These are phyloP conservation scores for Nephrocerus scutellatus DNA, from an alignment of 2,888 invertebrate species.

Conservation along the genomic window DNA sequence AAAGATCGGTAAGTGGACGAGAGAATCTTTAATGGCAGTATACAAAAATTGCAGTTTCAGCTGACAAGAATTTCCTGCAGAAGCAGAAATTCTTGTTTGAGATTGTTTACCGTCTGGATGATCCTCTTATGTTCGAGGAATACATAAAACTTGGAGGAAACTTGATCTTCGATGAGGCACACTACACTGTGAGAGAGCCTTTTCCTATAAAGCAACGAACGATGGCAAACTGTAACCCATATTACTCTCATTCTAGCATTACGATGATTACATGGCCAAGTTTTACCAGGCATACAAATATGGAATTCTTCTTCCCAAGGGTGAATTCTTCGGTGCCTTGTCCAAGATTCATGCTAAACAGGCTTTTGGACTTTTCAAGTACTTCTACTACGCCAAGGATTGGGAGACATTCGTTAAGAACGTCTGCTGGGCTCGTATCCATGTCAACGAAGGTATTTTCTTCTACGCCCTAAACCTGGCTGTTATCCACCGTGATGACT, in stretches of 20 bases:
- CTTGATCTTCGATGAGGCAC: slow-evolving; percentile 16
- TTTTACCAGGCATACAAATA: slow-evolving; percentile 35
- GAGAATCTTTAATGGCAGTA: background rate
- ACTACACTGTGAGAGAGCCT: slow-evolving; percentile 31
- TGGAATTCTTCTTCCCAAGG: slow-evolving; percentile 51
- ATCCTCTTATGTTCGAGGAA: slow-evolving; percentile 14
- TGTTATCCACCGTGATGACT: slow-evolving; percentile 57
- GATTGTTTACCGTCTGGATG: slow-evolving; percentile 8
- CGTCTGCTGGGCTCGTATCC: slow-evolving; percentile 59
- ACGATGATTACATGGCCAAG: slow-evolving; percentile 32
- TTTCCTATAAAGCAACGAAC: no score
- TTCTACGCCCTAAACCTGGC: slow-evolving; percentile 58
- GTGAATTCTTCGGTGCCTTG: slow-evolving; percentile 52
- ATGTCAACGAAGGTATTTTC: slow-evolving; percentile 62
- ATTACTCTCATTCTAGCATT: slow-evolving; percentile 23
- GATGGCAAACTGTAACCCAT: no score
- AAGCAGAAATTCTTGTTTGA: slow-evolving; percentile 18
- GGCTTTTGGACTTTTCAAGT: slow-evolving; percentile 54
- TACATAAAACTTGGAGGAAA: slow-evolving; percentile 12
- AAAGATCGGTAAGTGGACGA: slow-evolving; percentile 3
- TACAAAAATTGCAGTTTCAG: slow-evolving; percentile 19
- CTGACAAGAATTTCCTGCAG: slow-evolving; percentile 13
- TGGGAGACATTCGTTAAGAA: slow-evolving; percentile 62
- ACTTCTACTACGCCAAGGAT: slow-evolving; percentile 61
- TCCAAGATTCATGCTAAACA: slow-evolving; percentile 50